These are phyloP conservation scores for Ibycter americanus DNA, from an alignment of 2,797 vertebrate species.

Conservation along the genomic window DNA sequence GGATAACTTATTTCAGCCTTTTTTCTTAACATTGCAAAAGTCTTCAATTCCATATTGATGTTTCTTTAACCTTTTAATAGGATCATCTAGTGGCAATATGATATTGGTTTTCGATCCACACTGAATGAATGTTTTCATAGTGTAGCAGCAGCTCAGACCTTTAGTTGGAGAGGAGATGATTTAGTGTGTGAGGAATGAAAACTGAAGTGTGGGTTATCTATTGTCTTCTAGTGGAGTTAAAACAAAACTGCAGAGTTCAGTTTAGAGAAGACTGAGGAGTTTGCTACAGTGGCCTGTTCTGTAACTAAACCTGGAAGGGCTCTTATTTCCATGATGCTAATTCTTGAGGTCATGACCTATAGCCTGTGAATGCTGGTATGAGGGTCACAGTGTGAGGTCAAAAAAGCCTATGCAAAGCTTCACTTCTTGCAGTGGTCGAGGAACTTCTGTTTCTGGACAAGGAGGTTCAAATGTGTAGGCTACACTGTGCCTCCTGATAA, in stretches of 20 bases:
- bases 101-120: constrained; percentile 11
- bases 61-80: constrained; percentile 46
- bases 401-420: constrained; percentile 48
- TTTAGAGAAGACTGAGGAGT: constrained; percentile 37
- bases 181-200: constrained; percentile 36
- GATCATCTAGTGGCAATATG: constrained; percentile 4
- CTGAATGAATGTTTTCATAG: constrained; percentile 3
- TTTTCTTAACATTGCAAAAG: not conserved
- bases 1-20: not conserved
- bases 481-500: constrained; percentile 17
- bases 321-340: constrained; percentile 71
- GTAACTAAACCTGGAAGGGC: constrained; percentile 62
- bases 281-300: constrained; percentile 53
- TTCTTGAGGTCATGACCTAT: constrained; percentile 72
- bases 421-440: constrained; percentile 13
- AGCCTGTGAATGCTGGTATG: constrained; percentile 72
- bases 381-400: constrained; percentile 73
- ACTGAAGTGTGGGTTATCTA: constrained; percentile 39
- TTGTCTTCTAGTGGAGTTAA: constrained; percentile 41
- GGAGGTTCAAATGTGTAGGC: constrained; percentile 29
- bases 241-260: constrained; percentile 8
- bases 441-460: constrained; percentile 30
- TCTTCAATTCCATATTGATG: not conserved
- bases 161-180: constrained; percentile 1
- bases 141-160: not conserved